Percentiles rank a stretch among this genome's conserved stretches.
Evolutionary conservation across 35 echinoderm and acorn worm species (phyloP).

Genomic region (Acanthaster planci): DNA sequence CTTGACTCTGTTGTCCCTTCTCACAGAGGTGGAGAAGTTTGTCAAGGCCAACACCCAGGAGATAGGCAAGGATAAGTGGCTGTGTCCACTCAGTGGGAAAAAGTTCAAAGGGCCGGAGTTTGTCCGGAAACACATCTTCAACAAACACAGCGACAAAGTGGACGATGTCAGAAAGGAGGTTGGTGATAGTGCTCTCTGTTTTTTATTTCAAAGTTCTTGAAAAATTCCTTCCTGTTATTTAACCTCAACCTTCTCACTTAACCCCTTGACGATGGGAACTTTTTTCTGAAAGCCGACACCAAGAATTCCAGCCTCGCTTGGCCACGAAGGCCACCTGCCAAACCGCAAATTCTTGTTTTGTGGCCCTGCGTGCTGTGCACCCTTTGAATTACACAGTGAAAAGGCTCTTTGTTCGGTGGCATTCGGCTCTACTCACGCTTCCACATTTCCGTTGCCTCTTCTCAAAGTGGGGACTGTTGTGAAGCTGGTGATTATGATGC

Average conservation of each 20-base stretch:
- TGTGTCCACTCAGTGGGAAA: constrained; percentile 96
- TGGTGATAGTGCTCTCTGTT: background rate
- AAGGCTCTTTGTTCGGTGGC: background rate
- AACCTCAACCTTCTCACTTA: background rate
- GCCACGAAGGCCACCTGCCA: too few relatives aligned
- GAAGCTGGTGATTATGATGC: too few relatives aligned
- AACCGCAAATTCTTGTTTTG: too few relatives aligned
- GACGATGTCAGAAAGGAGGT: constrained; percentile 93
- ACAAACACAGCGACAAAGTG: constrained; percentile 91
- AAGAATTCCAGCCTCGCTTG: too few relatives aligned
- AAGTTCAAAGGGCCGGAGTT: constrained; percentile 98
- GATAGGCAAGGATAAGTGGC: constrained; percentile 96
- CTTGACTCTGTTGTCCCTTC: constrained; percentile 58
- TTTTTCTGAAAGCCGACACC: too few relatives aligned
- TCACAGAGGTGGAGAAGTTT: constrained; percentile 90
- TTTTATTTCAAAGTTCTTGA: background rate
- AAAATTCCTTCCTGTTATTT: background rate
- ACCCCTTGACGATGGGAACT: too few relatives aligned
- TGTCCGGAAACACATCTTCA: constrained; percentile 96
- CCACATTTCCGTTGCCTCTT: too few relatives aligned
- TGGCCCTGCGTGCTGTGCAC: background rate
- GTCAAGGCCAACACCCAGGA: constrained; percentile 94
- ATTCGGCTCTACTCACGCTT: too few relatives aligned
- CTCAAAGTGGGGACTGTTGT: too few relatives aligned
- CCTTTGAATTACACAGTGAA: too few relatives aligned